phyloP scores from a whole-genome alignment of 2,113 vertebrate species.

The Cyanistes caeruleus region DNA sequence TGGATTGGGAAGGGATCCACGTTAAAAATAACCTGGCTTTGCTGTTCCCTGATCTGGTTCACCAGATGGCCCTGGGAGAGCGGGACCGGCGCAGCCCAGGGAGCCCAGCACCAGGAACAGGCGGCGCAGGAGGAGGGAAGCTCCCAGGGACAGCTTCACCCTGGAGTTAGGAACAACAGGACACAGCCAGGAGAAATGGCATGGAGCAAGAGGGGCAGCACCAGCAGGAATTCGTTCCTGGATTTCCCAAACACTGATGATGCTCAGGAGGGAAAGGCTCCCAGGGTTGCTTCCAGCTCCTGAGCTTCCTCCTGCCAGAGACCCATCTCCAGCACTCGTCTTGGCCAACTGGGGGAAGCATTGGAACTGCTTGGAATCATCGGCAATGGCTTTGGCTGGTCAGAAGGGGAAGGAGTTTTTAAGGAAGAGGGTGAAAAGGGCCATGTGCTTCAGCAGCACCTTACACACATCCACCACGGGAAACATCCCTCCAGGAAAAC shows the following conservation, averaged over 20 bases:
- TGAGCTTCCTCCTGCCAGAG: not conserved
- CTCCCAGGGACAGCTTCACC: not conserved
- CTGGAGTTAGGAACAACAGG: not conserved
- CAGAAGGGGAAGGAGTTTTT: not conserved
- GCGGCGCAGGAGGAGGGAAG: not conserved
- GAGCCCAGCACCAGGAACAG: not conserved
- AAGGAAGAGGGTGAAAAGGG: not conserved
- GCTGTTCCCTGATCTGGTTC: not conserved
- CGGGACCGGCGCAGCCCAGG: not conserved
- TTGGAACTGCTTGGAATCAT: not conserved
- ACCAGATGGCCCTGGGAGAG: not conserved
- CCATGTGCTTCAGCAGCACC: not conserved
- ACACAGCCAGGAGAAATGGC: not conserved
- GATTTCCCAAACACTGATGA: not conserved
- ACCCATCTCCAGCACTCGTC: accelerated
- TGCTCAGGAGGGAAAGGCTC: not conserved
- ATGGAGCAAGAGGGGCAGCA: accelerated
- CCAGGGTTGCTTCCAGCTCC: not conserved
- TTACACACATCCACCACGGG: accelerated
- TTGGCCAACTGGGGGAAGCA: not conserved
- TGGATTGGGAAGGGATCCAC: not conserved
- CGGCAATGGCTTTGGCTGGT: not conserved
- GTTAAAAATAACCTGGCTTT: not conserved
- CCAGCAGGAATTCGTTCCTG: not conserved
- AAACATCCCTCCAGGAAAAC: not conserved